Evolutionary conservation across 2,888 invertebrate genomes (phyloP).

Genomic region (Ormyrus labotus): DNA sequence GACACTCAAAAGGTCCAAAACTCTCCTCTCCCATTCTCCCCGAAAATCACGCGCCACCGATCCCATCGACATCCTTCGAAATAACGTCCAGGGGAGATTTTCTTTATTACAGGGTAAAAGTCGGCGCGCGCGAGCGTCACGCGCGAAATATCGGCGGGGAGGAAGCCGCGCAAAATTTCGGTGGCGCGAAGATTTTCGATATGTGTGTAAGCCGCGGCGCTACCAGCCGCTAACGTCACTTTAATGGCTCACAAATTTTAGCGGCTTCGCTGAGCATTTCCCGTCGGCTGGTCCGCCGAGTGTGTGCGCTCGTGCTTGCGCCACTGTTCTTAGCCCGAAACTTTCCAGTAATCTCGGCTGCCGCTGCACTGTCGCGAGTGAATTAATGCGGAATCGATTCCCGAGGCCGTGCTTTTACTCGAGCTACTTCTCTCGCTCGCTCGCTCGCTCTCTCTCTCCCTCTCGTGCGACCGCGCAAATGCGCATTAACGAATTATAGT

Average conservation of each 20-base stretch:
- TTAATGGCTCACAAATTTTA: slow-evolving; percentile 63
- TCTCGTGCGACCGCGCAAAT: slow-evolving; percentile 17
- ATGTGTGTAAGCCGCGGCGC: neutral
- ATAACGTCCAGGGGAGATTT: no score
- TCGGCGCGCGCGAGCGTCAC: no score
- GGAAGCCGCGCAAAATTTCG: no score
- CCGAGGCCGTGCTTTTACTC: neutral
- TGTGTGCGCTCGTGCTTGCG: neutral
- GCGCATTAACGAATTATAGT: slow-evolving; percentile 37
- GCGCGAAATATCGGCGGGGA: no score
- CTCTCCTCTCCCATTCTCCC: no score
- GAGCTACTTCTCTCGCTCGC: no score
- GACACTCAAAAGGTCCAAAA: no score
- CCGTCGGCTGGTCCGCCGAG: neutral
- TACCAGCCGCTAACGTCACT: slow-evolving; percentile 31
- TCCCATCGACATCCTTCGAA: no score
- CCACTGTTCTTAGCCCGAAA: slow-evolving; percentile 49
- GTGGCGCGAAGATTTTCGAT: neutral
- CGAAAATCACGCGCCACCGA: no score
- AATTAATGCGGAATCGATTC: slow-evolving; percentile 60
- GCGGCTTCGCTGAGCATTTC: slow-evolving; percentile 34
- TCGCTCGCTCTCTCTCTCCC: no score
- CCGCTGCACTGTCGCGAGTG: slow-evolving; percentile 34
- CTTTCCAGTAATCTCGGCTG: slow-evolving; percentile 59
- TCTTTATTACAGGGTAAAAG: no score